A percentile compares a stretch with the other conserved stretches of the same genome.
Evolutionary conservation across 2,888 invertebrate species (phyloP).

Genomic region (Eulithis testata): DNA sequence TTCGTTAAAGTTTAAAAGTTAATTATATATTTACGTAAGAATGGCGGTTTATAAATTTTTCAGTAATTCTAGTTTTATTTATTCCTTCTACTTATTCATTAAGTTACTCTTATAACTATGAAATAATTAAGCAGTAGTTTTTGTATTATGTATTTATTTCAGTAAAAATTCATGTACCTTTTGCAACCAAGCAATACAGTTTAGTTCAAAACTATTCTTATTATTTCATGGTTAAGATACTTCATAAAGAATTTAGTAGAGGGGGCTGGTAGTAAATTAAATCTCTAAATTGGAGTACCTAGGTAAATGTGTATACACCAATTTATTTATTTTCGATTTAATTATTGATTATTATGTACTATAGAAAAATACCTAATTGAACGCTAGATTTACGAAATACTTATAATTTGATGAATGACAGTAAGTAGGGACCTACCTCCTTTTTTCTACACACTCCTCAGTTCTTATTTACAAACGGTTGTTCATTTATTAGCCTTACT

Average conservation of each 20-base stretch:
- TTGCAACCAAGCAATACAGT: too few relatives aligned
- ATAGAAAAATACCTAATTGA: slow-evolving; percentile 22
- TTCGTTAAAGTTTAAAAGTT: too few relatives aligned
- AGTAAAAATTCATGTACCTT: too few relatives aligned
- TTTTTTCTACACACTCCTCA: slow-evolving; percentile 17
- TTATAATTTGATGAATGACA: slow-evolving; percentile 30
- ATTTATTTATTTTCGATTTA: slow-evolving; percentile 25
- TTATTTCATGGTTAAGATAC: neutral
- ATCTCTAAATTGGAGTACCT: slow-evolving; percentile 13
- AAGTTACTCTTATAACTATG: too few relatives aligned
- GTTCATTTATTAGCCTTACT: slow-evolving; percentile 1
- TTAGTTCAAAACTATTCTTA: too few relatives aligned
- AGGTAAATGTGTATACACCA: neutral
- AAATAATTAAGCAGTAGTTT: too few relatives aligned
- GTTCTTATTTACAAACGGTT: slow-evolving; percentile 11
- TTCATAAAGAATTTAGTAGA: too few relatives aligned
- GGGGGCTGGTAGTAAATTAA: neutral
- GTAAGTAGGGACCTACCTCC: neutral
- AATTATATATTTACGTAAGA: too few relatives aligned
- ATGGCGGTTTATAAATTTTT: too few relatives aligned
- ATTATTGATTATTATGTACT: slow-evolving; percentile 23
- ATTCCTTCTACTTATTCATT: too few relatives aligned
- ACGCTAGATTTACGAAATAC: slow-evolving; percentile 36
- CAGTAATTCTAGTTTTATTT: too few relatives aligned
- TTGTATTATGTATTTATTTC: too few relatives aligned